These are phyloP conservation scores for Caenorhabditis doughertyi DNA, from an alignment of 2,888 invertebrate species.

Conservation along the genomic window DNA sequence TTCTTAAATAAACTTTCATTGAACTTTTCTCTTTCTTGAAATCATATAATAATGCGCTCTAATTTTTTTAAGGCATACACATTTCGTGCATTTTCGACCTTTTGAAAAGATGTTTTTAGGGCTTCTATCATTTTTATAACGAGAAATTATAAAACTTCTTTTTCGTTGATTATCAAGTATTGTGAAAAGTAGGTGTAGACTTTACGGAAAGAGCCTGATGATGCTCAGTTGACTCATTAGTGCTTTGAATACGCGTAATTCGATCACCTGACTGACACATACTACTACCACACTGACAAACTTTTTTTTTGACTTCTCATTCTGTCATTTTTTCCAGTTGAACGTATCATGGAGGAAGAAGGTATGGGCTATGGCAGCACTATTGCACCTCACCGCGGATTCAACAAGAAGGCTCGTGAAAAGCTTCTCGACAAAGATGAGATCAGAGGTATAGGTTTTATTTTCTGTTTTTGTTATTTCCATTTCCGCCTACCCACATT, in stretches of 20 bases:
- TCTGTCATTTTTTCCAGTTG: not conserved
- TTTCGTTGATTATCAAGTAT: slow-evolving; percentile 38
- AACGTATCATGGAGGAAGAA: not conserved
- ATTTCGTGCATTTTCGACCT: not conserved
- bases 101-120: not conserved
- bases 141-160: not conserved
- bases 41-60: no score
- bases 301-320: not conserved
- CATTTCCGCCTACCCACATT: not conserved
- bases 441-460: slow-evolving; percentile 29
- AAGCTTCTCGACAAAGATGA: slow-evolving; percentile 59
- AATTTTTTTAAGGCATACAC: no score
- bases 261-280: slow-evolving; percentile 14
- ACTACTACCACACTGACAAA: not conserved
- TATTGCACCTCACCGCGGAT: slow-evolving; percentile 66
- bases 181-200: slow-evolving; percentile 16
- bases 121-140: slow-evolving; percentile 11
- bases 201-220: not conserved
- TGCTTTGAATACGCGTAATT: slow-evolving; percentile 18
- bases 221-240: slow-evolving; percentile 20
- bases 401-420: slow-evolving; percentile 65
- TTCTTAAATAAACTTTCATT: no score
- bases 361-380: not conserved
- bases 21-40: no score
- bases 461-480: slow-evolving; percentile 13